Percentiles rank a stretch among this genome's conserved stretches.
Conservation (phyloP, 2,797 vertebrate genomes). For the Phrynocephalus vlangalii region DNA sequence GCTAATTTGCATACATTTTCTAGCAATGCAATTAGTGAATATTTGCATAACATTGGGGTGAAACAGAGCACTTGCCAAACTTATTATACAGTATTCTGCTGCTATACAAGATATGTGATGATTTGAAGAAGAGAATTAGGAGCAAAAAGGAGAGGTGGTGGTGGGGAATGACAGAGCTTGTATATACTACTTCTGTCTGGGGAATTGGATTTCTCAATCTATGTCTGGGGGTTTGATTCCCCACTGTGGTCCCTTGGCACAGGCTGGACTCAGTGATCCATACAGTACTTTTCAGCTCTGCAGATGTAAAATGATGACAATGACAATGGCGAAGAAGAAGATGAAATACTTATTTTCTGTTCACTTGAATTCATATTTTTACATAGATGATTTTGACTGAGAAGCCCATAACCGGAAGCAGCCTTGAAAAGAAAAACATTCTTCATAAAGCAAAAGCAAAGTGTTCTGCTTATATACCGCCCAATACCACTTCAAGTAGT, state of each 20-base stretch:
- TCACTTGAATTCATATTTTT: neutral
- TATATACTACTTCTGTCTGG: neutral
- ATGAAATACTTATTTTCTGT: neutral
- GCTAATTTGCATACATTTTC: conserved; percentile 38
- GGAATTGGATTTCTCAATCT: too few species aligned
- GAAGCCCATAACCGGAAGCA: neutral
- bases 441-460: too few species aligned
- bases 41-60: conserved; percentile 28
- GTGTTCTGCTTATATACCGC: too few species aligned
- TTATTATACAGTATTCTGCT: conserved; percentile 23
- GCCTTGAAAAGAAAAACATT: neutral
- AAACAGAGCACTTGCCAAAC: conserved; percentile 23
- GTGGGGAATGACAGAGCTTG: neutral
- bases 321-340: too few species aligned
- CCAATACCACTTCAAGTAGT: too few species aligned
- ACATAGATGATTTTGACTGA: neutral
- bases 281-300: too few species aligned
- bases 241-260: too few species aligned
- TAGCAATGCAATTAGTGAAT: conserved; percentile 26
- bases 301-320: too few species aligned
- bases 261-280: too few species aligned
- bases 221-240: too few species aligned
- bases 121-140: conserved; percentile 5
- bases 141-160: neutral
- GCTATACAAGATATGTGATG: neutral